Evolutionary conservation across 2,888 invertebrate species (phyloP).

Genomic region (Ellobium chinense): DNA sequence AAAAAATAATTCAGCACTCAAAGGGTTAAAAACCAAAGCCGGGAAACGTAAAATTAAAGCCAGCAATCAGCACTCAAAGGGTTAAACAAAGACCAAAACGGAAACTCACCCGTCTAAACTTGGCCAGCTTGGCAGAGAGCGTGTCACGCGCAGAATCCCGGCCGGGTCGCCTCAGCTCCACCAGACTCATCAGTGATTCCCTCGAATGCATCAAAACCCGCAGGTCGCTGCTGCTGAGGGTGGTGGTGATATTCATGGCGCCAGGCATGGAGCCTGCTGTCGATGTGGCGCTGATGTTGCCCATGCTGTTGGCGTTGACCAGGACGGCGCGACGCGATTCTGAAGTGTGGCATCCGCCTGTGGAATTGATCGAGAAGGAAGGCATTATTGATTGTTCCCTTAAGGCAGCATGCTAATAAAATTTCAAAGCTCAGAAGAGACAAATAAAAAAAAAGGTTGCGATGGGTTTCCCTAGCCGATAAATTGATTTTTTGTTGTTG

Average conservation of each 20-base stretch:
- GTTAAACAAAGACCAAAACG: too few species aligned
- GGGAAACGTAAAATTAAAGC: too few species aligned
- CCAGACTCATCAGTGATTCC: slow-evolving; percentile 45
- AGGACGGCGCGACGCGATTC: neutral
- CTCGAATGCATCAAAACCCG: slow-evolving; percentile 34
- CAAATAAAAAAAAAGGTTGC: too few species aligned
- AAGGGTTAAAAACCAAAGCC: too few species aligned
- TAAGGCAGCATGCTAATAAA: too few species aligned
- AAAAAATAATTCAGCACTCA: too few species aligned
- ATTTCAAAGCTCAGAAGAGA: too few species aligned
- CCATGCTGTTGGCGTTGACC: slow-evolving; percentile 19
- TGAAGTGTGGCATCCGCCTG: slow-evolving; percentile 15
- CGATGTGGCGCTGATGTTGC: slow-evolving; percentile 17
- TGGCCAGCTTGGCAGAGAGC: slow-evolving; percentile 45
- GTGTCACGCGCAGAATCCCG: slow-evolving; percentile 10
- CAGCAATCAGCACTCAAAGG: too few species aligned
- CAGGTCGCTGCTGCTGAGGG: slow-evolving; percentile 3
- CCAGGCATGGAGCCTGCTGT: neutral
- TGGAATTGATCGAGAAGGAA: neutral
- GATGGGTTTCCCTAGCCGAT: too few species aligned
- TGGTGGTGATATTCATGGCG: neutral
- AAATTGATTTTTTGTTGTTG: too few species aligned
- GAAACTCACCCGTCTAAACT: slow-evolving; percentile 52
- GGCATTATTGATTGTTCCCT: too few species aligned
- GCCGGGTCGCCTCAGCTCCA: slow-evolving; percentile 42